A percentile compares a stretch with the other conserved stretches of the same genome.
Evolutionary conservation across 2,888 invertebrate genomes (phyloP).

Genomic region (Epinotia ramella): DNA sequence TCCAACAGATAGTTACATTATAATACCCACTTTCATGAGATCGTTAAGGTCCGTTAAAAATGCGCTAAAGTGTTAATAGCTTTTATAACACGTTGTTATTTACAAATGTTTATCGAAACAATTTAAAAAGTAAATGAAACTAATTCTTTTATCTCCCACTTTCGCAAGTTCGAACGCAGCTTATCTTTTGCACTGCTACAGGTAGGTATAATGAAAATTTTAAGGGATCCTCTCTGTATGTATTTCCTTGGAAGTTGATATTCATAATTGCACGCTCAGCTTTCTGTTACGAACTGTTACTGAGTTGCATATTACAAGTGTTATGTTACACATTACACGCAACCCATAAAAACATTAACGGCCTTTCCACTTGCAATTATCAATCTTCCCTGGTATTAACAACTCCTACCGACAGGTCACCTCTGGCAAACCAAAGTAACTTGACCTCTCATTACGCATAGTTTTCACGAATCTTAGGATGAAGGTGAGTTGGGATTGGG

Average conservation of each 20-base stretch:
- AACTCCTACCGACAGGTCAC: not conserved
- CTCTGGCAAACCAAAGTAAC: not conserved
- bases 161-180: conserved; percentile 1
- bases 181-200: not conserved
- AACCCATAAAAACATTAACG: conserved; percentile 27
- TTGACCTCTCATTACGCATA: not conserved
- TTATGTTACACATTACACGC: conserved; percentile 35
- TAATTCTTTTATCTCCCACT: conserved; percentile 1
- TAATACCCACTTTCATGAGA: conserved; percentile 27
- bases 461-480: not conserved
- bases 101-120: conserved; percentile 12
- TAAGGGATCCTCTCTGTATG: not conserved
- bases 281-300: conserved; percentile 7
- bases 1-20: conserved; percentile 3
- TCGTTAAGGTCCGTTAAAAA: conserved; percentile 20
- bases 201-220: not conserved
- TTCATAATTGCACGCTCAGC: not conserved
- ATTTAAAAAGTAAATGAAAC: conserved; percentile 20
- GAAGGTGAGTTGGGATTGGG: too few species aligned
- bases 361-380: conserved; percentile 37
- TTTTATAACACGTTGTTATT: conserved; percentile 26
- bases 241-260: not conserved
- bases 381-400: conserved; percentile 21
- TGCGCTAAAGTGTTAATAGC: conserved; percentile 26
- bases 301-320: conserved; percentile 19